phyloP scores from a whole-genome alignment of 2,113 vertebrate species.

The Phodopus roborovskii region DNA sequence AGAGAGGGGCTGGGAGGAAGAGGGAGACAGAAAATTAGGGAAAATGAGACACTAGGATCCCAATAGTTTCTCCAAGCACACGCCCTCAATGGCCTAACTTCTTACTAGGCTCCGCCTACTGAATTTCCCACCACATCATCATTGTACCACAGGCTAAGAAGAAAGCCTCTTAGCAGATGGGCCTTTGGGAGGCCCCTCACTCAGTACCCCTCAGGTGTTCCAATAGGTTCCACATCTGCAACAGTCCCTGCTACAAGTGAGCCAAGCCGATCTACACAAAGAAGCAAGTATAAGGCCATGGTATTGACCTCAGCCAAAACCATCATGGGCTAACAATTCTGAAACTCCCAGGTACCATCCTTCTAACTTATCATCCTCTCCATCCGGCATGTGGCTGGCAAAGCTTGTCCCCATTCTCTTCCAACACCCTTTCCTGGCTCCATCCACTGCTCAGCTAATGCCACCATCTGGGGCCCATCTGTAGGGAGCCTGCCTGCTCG shows the following conservation, averaged over 20 bases:
- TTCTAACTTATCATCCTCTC: background rate
- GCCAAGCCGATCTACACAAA: background rate
- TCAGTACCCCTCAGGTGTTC: background rate
- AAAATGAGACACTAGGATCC: background rate
- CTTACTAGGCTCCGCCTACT: background rate
- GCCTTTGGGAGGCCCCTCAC: background rate
- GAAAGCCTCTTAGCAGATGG: background rate
- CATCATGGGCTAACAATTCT: background rate
- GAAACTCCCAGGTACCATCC: background rate
- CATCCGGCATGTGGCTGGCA: background rate
- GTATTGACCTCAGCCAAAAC: background rate
- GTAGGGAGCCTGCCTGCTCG: conserved; percentile 39
- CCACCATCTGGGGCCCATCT: conserved; percentile 66
- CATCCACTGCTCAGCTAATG: conserved; percentile 58
- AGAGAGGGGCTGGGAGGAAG: background rate
- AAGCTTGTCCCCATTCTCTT: background rate
- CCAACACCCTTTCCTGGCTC: conserved; percentile 18
- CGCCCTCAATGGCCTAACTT: background rate
- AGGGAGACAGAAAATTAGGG: background rate
- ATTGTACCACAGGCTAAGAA: background rate
- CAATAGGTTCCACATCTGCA: background rate
- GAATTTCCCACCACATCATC: background rate
- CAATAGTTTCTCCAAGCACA: background rate
- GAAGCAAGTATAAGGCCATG: background rate
- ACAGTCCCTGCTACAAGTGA: background rate